A percentile compares a stretch with the other conserved stretches of the same genome.
These are phyloP conservation scores for Mythimna impura DNA, from an alignment of 2,888 invertebrate species.

Conservation along the genomic window DNA sequence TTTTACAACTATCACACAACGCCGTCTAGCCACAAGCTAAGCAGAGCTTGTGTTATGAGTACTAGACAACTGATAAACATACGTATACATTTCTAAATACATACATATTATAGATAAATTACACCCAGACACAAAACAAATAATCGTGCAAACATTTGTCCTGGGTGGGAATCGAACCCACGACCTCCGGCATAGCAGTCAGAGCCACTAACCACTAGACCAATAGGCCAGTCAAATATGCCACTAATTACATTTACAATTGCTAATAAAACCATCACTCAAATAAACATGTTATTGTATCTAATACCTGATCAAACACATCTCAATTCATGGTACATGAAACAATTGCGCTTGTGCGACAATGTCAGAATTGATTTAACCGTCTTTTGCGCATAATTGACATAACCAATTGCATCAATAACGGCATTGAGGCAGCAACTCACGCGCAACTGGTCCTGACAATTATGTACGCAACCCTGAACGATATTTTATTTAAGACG, in stretches of 20 bases:
- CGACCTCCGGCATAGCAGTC: too few relatives aligned
- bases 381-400: slow-evolving; percentile 20
- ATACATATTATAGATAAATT: too few relatives aligned
- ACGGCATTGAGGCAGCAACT: slow-evolving; percentile 34
- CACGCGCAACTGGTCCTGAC: slow-evolving; percentile 31
- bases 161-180: too few relatives aligned
- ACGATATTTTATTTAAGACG: slow-evolving; percentile 39
- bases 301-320: slow-evolving; percentile 30
- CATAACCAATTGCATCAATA: slow-evolving; percentile 55
- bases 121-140: too few relatives aligned
- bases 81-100: too few relatives aligned
- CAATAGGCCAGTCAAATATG: not conserved
- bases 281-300: slow-evolving; percentile 44
- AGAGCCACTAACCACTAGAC: too few relatives aligned
- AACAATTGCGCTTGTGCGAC: slow-evolving; percentile 3
- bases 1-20: too few relatives aligned
- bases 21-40: too few relatives aligned
- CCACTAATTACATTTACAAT: slow-evolving; percentile 8
- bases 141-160: too few relatives aligned
- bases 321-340: not conserved
- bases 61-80: too few relatives aligned
- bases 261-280: slow-evolving; percentile 30
- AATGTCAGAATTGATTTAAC: slow-evolving; percentile 32
- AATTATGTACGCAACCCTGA: slow-evolving; percentile 57
- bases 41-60: too few relatives aligned